These are phyloP conservation scores for Mesocricetus auratus DNA, from an alignment of 2,113 vertebrate species.

Conservation along the genomic window DNA sequence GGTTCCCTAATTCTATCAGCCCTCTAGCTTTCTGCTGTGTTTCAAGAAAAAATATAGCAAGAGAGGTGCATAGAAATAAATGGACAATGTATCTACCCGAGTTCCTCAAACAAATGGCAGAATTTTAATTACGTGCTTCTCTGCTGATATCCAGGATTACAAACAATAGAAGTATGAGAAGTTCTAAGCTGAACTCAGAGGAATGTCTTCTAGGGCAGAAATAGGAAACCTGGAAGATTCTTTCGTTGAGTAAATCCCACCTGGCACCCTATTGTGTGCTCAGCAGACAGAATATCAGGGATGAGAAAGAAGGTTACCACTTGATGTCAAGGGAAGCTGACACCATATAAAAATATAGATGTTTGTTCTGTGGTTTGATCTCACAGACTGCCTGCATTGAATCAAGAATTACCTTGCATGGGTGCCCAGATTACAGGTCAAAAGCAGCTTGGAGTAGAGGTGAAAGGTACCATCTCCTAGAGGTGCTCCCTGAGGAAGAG, in stretches of 20 bases:
- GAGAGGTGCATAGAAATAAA: neutral
- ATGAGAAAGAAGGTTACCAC: neutral
- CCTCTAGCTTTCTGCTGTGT: neutral
- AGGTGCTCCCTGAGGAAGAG: neutral
- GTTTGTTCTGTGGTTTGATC: neutral
- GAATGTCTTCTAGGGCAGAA: neutral
- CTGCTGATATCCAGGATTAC: neutral
- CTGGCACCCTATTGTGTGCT: rapidly evolving
- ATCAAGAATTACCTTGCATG: neutral
- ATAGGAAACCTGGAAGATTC: neutral
- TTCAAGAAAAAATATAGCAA: neutral
- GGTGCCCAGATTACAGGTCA: neutral
- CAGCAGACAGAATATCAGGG: neutral
- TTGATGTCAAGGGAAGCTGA: neutral
- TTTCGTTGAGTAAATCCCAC: neutral
- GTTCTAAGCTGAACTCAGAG: neutral
- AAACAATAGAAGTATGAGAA: neutral
- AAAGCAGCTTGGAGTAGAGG: neutral
- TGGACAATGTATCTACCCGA: neutral
- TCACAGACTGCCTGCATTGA: neutral
- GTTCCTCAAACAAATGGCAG: neutral
- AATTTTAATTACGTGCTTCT: neutral
- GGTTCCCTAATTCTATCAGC: neutral
- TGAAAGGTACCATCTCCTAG: rapidly evolving
- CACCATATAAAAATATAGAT: neutral